Conservation (phyloP, 2,888 invertebrate species). For the Eupithecia exiguata region DNA sequence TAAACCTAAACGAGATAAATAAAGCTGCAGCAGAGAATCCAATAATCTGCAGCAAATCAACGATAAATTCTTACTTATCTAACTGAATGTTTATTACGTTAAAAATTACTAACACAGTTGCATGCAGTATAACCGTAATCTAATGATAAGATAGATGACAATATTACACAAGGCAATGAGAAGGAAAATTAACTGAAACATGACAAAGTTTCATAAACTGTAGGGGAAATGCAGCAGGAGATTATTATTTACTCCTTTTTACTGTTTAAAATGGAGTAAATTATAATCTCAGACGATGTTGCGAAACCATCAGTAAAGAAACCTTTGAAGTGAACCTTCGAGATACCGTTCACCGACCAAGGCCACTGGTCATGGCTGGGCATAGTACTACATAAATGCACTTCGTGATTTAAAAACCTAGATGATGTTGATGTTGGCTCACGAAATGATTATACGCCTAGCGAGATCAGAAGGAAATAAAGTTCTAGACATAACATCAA, state of each 20-base stretch:
- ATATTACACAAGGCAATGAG: slow-evolving; percentile 22
- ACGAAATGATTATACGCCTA: slow-evolving; percentile 7
- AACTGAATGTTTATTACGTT: neutral
- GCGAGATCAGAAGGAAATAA: neutral
- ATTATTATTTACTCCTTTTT: no score
- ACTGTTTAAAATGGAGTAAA: slow-evolving; percentile 48
- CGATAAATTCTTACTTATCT: neutral
- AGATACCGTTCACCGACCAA: slow-evolving; percentile 73
- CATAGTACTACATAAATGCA: slow-evolving; percentile 67
- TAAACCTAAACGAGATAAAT: neutral
- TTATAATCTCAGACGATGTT: slow-evolving; percentile 55
- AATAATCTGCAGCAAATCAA: neutral
- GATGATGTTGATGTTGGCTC: slow-evolving; percentile 11
- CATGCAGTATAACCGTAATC: neutral
- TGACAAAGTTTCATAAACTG: slow-evolving; percentile 17
- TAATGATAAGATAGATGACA: slow-evolving; percentile 12
- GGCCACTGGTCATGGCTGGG: slow-evolving; percentile 77
- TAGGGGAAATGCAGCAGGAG: slow-evolving; percentile 7
- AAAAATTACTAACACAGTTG: neutral
- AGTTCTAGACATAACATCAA: neutral
- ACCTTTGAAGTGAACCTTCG: slow-evolving; percentile 66
- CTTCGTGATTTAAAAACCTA: slow-evolving; percentile 44
- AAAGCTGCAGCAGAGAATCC: neutral
- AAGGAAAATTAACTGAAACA: slow-evolving; percentile 21
- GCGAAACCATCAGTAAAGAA: slow-evolving; percentile 63